These are phyloP conservation scores for Frieseomelitta varia DNA, from an alignment of 1,140 invertebrate species.

Conservation along the genomic window DNA sequence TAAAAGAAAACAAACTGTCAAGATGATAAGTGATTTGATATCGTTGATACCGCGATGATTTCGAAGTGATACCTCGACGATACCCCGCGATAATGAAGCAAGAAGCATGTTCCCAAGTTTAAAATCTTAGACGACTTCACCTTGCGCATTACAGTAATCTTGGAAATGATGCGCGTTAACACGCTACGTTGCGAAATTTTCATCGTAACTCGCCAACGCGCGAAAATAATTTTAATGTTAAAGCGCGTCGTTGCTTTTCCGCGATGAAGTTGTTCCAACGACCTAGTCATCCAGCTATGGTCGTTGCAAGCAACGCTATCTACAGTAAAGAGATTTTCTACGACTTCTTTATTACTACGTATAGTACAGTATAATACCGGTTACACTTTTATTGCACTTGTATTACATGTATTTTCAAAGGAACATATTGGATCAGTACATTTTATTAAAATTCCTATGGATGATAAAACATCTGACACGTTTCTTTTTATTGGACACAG, in stretches of 20 bases:
- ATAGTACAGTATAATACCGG: too few species aligned
- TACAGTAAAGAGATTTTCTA: neutral
- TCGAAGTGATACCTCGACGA: too few species aligned
- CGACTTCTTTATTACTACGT: neutral
- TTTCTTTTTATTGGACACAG: too few species aligned
- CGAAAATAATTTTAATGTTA: constrained; percentile 25
- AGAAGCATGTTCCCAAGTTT: neutral
- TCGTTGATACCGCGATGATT: neutral
- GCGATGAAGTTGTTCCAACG: neutral
- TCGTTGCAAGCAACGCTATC: neutral
- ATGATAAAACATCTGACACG: too few species aligned
- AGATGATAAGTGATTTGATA: neutral
- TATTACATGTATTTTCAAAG: too few species aligned
- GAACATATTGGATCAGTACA: too few species aligned
- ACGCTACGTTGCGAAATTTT: constrained; percentile 25
- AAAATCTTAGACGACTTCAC: neutral
- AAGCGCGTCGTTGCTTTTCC: neutral
- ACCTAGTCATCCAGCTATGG: neutral
- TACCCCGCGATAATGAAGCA: neutral
- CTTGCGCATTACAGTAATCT: neutral
- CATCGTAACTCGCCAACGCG: neutral
- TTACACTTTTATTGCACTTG: too few species aligned
- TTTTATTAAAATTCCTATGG: too few species aligned
- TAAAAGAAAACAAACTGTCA: neutral
- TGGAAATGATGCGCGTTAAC: constrained; percentile 32